Conservation (phyloP, 1,140 invertebrate species). For the Drosophila lini region DNA sequence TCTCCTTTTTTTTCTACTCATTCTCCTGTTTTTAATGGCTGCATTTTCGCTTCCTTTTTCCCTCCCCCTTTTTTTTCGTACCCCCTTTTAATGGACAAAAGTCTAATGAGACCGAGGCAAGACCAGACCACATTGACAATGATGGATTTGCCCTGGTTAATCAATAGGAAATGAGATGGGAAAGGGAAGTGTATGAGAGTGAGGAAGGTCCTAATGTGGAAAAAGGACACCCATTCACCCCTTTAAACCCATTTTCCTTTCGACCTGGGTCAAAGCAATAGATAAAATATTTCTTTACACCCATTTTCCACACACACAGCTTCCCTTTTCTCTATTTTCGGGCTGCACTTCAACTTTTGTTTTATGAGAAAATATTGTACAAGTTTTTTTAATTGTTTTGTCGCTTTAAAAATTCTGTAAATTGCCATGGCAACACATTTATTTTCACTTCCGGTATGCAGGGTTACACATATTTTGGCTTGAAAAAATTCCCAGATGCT, state of each 20-base stretch:
- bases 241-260: background rate
- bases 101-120: conserved; percentile 33
- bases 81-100: conserved; percentile 18
- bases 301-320: conserved; percentile 1
- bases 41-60: conserved; percentile 8
- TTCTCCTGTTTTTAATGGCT: conserved; percentile 22
- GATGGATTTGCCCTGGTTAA: conserved; percentile 75
- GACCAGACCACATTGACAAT: conserved; percentile 66
- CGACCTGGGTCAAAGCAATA: background rate
- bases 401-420: conserved; percentile 35
- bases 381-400: conserved; percentile 67
- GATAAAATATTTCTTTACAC: conserved; percentile 2
- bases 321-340: too few relatives aligned
- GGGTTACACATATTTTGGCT: background rate
- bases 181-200: too few relatives aligned
- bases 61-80: background rate
- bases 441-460: conserved; percentile 31
- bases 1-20: conserved; percentile 23
- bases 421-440: conserved; percentile 14
- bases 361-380: conserved; percentile 71
- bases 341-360: conserved; percentile 50
- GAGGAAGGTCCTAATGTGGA: conserved; percentile 18
- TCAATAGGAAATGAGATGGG: conserved; percentile 73
- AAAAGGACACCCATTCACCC: background rate
- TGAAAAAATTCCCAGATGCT: background rate